Percentiles rank a stretch among this genome's conserved stretches.
phyloP scores from a whole-genome alignment of 2,113 vertebrate genomes.

The Bagarius yarrelli region DNA sequence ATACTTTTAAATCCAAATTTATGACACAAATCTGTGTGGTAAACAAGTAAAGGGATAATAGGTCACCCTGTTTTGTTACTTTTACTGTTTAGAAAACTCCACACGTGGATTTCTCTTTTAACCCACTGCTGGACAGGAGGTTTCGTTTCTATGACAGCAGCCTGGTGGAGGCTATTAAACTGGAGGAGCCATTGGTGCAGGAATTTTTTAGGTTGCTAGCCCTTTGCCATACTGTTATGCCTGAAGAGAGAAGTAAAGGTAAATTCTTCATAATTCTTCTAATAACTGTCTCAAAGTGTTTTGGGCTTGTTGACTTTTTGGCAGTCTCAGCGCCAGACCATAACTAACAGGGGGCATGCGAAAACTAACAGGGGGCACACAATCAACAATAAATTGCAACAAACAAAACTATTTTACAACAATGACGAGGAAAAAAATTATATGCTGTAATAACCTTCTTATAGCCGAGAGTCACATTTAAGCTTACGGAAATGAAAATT shows the following conservation, averaged over 20 bases:
- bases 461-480: too few relatives aligned
- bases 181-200: constrained; percentile 66
- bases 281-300: not conserved
- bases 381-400: too few relatives aligned
- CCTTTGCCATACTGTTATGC: constrained; percentile 77
- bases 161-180: constrained; percentile 69
- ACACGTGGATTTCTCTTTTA: constrained; percentile 68
- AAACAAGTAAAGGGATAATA: not conserved
- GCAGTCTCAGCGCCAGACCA: not conserved
- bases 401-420: too few relatives aligned
- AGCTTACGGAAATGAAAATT: too few relatives aligned
- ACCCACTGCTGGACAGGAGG: constrained; percentile 61
- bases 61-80: constrained; percentile 25
- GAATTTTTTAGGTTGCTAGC: constrained; percentile 76
- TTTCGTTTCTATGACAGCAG: constrained; percentile 70
- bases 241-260: constrained; percentile 74
- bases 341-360: too few relatives aligned
- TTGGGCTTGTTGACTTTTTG: not conserved
- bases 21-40: constrained; percentile 13
- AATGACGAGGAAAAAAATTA: too few relatives aligned
- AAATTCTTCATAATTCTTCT: constrained; percentile 29
- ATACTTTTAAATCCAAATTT: not conserved
- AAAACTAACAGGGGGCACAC: too few relatives aligned
- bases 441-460: too few relatives aligned
- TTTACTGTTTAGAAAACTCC: constrained; percentile 62